These are phyloP conservation scores for Procambarus clarkii DNA, from an alignment of 1,140 invertebrate genomes.

Conservation along the genomic window DNA sequence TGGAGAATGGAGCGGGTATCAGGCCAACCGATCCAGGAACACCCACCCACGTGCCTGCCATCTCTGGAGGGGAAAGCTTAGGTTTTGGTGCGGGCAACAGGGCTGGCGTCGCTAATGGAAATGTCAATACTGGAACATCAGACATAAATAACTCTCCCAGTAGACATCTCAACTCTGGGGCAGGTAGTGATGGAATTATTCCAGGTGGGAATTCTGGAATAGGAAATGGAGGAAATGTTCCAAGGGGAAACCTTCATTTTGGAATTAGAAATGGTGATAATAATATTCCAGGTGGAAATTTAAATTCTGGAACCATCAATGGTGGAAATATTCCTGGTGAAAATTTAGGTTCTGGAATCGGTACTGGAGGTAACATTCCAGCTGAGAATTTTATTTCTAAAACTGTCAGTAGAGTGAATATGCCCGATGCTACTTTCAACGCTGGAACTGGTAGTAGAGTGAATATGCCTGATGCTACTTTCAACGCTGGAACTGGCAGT, in stretches of 20 bases:
- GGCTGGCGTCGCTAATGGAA: neutral
- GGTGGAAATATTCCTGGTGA: neutral
- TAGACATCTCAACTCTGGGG: neutral
- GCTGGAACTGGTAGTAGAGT: neutral
- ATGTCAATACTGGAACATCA: neutral
- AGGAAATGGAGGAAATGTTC: neutral
- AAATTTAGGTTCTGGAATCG: neutral
- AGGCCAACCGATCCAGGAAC: neutral
- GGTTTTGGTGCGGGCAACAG: too few relatives aligned
- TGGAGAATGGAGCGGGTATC: neutral
- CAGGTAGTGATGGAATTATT: neutral
- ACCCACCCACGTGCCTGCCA: too few relatives aligned
- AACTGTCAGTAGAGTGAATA: neutral
- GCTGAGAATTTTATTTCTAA: neutral
- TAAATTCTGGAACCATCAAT: constrained; percentile 2
- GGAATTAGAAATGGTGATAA: neutral
- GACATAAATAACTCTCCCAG: neutral
- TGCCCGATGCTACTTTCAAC: neutral
- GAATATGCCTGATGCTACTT: neutral
- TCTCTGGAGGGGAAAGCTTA: too few relatives aligned
- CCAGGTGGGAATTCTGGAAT: neutral
- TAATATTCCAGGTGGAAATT: neutral
- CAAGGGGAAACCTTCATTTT: neutral
- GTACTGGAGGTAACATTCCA: neutral
- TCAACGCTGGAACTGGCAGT: neutral